Percentiles rank a stretch among this genome's conserved stretches.
phyloP scores from a whole-genome alignment of 2,888 invertebrate species.

The Neoascia interrupta region DNA sequence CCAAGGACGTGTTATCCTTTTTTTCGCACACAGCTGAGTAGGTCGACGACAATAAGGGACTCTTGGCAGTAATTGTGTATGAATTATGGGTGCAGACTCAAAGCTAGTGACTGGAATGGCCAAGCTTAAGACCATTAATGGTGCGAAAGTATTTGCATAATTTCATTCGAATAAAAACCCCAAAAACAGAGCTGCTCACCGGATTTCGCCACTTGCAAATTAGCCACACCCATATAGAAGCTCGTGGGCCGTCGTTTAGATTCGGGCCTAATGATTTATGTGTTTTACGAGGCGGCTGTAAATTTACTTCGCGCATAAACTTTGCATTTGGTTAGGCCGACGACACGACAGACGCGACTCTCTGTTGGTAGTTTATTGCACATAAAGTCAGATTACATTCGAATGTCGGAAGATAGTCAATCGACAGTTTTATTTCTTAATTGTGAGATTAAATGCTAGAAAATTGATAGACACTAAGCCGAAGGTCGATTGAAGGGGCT shows the following conservation, averaged over 20 bases:
- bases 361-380: constrained; percentile 33
- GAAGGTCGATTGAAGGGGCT: too few relatives aligned
- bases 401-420: constrained; percentile 4
- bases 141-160: too few relatives aligned
- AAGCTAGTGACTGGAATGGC: too few relatives aligned
- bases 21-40: neutral
- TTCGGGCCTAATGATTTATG: constrained; percentile 52
- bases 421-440: constrained; percentile 29
- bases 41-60: constrained; percentile 40
- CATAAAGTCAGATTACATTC: constrained; percentile 17
- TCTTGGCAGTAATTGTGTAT: constrained; percentile 27
- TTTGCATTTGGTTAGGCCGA: constrained; percentile 58
- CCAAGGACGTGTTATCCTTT: constrained; percentile 37
- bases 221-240: constrained; percentile 46
- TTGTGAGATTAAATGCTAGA: constrained; percentile 4
- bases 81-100: constrained; percentile 55
- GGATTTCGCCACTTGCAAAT: constrained; percentile 56
- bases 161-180: too few relatives aligned
- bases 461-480: too few relatives aligned
- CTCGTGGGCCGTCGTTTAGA: constrained; percentile 6
- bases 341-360: too few relatives aligned
- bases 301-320: constrained; percentile 44
- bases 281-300: constrained; percentile 5
- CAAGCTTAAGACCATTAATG: too few relatives aligned
- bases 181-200: constrained; percentile 38